These are phyloP conservation scores for Hyalella azteca DNA, from an alignment of 2,888 invertebrate genomes.

Conservation along the genomic window DNA sequence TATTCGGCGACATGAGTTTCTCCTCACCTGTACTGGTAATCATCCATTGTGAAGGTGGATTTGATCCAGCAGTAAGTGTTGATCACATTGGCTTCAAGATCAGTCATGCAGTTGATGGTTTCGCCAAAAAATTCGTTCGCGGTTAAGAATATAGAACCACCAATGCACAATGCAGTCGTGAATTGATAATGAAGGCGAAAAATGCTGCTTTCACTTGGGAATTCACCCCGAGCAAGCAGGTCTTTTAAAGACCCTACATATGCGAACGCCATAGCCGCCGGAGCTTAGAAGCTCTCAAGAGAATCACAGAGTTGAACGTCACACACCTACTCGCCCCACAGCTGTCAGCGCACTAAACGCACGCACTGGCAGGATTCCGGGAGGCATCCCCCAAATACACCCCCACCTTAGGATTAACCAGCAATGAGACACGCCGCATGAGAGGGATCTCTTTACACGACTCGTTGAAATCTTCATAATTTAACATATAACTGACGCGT, in stretches of 20 bases:
- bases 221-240: constrained; percentile 86
- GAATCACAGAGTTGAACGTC: neutral
- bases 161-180: constrained; percentile 82
- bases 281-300: neutral
- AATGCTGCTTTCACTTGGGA: constrained; percentile 84
- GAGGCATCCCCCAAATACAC: neutral
- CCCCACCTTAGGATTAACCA: neutral
- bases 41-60: constrained; percentile 59
- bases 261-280: constrained; percentile 67
- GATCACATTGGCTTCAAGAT: constrained; percentile 67
- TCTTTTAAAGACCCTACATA: constrained; percentile 80
- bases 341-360: neutral
- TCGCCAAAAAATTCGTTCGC: constrained; percentile 90
- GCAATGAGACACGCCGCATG: neutral
- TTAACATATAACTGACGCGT: too few relatives aligned
- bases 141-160: constrained; percentile 83
- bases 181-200: constrained; percentile 89
- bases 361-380: neutral
- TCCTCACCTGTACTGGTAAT: constrained; percentile 55
- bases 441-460: neutral
- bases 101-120: constrained; percentile 89
- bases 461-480: constrained; percentile 18
- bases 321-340: neutral
- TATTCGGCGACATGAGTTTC: too few relatives aligned
- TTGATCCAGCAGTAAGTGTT: constrained; percentile 59